A percentile compares a stretch with the other conserved stretches of the same genome.
These are phyloP conservation scores for Xenops minutus DNA, from an alignment of 2,797 vertebrate genomes.

Conservation along the genomic window DNA sequence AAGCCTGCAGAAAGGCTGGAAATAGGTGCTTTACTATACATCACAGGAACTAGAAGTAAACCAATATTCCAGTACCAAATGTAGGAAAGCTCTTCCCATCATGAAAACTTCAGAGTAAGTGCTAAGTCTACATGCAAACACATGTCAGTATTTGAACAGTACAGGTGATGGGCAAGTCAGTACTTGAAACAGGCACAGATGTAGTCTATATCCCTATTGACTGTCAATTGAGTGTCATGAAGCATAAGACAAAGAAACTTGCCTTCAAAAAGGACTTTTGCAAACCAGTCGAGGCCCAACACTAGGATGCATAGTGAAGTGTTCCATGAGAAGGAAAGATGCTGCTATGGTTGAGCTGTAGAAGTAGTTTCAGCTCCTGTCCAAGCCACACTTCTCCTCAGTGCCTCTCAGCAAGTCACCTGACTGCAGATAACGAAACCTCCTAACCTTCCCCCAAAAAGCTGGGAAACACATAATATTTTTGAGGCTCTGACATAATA, in stretches of 20 bases:
- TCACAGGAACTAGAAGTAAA: not conserved
- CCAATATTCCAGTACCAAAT: not conserved
- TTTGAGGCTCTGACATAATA: not conserved
- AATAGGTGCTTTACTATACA: not conserved
- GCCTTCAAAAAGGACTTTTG: not conserved
- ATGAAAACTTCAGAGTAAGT: not conserved
- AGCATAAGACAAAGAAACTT: not conserved
- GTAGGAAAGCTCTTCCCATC: not conserved
- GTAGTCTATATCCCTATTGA: not conserved
- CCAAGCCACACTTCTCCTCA: not conserved
- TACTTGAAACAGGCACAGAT: not conserved
- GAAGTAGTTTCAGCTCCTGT: not conserved
- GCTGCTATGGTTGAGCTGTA: not conserved
- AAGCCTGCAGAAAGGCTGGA: not conserved
- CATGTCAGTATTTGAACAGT: not conserved
- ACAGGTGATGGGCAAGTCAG: accelerated
- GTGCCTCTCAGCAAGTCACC: not conserved
- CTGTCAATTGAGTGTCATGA: not conserved
- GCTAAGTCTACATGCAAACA: not conserved
- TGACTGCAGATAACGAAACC: not conserved
- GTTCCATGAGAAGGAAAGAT: not conserved
- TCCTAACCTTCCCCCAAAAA: not conserved
- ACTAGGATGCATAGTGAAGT: not conserved
- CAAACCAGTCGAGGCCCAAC: not conserved
- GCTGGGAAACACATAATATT: not conserved